Conservation (phyloP, 2,113 vertebrate species). For the Sebastes fasciatus region DNA sequence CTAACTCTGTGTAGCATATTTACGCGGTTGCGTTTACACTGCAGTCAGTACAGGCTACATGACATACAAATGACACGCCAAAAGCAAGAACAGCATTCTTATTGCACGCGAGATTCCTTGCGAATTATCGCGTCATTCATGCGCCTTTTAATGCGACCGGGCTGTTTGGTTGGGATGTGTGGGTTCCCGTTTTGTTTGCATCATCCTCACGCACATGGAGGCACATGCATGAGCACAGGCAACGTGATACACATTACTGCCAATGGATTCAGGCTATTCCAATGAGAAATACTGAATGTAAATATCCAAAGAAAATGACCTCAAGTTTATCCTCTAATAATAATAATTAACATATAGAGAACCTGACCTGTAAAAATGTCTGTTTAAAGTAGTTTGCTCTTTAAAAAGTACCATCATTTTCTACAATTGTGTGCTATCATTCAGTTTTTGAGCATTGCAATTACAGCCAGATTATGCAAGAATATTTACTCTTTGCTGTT, state of each 20-base stretch:
- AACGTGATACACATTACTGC: too few relatives aligned
- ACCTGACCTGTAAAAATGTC: neutral
- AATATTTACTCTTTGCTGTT: constrained; percentile 3
- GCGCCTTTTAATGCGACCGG: too few relatives aligned
- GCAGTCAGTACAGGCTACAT: too few relatives aligned
- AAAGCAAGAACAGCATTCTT: too few relatives aligned
- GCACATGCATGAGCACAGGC: too few relatives aligned
- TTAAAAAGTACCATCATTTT: constrained; percentile 20
- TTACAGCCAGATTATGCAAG: neutral
- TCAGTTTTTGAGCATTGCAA: neutral
- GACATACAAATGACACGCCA: too few relatives aligned
- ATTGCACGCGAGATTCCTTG: too few relatives aligned
- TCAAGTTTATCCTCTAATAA: neutral
- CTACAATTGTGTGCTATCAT: neutral
- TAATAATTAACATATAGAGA: neutral
- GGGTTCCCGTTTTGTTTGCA: neutral
- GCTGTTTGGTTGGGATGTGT: too few relatives aligned
- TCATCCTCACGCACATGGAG: neutral
- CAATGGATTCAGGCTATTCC: neutral
- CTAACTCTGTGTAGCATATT: too few relatives aligned
- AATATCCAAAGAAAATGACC: neutral
- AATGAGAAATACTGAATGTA: neutral
- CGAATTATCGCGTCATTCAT: too few relatives aligned
- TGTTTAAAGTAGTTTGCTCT: constrained; percentile 3
- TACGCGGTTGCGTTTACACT: too few relatives aligned